A percentile compares a stretch with the other conserved stretches of the same genome.
phyloP scores from a whole-genome alignment of 2,113 vertebrate genomes.

The Peromyscus leucopus region DNA sequence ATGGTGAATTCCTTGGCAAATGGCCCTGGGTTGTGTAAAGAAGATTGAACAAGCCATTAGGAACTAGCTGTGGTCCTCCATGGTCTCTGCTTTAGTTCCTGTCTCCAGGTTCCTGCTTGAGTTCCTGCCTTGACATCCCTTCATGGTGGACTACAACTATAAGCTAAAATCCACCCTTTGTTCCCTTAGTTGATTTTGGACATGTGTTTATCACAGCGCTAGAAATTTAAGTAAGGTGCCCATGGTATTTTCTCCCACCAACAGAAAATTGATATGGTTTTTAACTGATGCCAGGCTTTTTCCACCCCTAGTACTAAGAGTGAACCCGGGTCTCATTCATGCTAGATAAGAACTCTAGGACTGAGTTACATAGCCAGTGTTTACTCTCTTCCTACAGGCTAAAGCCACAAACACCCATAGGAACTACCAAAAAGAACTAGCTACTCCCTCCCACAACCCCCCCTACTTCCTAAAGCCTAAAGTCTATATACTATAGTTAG shows the following conservation, averaged over 20 bases:
- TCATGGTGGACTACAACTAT: not conserved
- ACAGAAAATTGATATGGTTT: not conserved
- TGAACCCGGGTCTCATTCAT: not conserved
- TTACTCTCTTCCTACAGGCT: conserved; percentile 25
- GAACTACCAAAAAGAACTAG: conserved; percentile 2
- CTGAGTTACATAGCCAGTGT: not conserved
- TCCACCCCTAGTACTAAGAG: no score
- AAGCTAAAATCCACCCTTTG: not conserved
- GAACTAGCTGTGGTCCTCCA: not conserved
- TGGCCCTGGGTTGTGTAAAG: not conserved
- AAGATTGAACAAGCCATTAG: not conserved
- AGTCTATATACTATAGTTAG: not conserved
- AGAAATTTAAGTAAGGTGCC: not conserved
- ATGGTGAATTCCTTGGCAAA: not conserved
- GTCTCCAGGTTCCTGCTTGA: not conserved
- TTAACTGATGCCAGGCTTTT: not conserved
- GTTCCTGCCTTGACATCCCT: not conserved
- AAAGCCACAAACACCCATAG: not conserved
- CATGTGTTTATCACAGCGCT: not conserved
- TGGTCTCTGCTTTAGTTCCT: not conserved
- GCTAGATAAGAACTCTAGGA: not conserved
- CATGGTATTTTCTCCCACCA: not conserved
- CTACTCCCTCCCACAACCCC: not conserved
- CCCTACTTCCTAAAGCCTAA: no score
- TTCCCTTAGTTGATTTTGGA: not conserved